Evolutionary conservation across 2,888 invertebrate genomes (phyloP).

Genomic region (Helicoverpa assulta): DNA sequence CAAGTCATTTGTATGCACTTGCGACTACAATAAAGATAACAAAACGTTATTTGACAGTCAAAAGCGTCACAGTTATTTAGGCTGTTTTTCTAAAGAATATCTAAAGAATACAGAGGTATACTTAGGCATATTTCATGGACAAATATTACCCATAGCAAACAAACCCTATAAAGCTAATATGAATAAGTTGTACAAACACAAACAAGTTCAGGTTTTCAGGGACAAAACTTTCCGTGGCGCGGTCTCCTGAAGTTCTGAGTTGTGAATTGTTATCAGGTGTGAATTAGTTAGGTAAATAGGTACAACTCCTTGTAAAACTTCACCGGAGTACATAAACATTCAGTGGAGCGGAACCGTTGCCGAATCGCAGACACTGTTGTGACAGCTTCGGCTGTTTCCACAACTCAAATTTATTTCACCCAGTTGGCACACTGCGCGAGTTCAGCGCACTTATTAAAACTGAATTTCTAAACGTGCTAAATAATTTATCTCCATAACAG

Average conservation of each 20-base stretch:
- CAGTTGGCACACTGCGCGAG: conserved; percentile 44
- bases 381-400: conserved; percentile 62
- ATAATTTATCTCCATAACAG: conserved; percentile 54
- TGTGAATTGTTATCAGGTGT: conserved; percentile 20
- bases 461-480: conserved; percentile 41
- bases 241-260: not conserved
- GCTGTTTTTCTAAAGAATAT: no score
- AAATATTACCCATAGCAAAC: not conserved
- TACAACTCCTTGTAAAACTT: conserved; percentile 47
- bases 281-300: conserved; percentile 40
- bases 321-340: conserved; percentile 46
- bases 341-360: conserved; percentile 74
- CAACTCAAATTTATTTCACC: conserved; percentile 51
- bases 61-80: no score
- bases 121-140: not conserved
- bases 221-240: not conserved
- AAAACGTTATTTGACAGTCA: no score
- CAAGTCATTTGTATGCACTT: conserved; percentile 14
- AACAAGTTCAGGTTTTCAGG: not conserved
- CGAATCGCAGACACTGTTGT: conserved; percentile 77
- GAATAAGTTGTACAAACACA: not conserved
- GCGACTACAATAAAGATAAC: not conserved
- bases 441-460: conserved; percentile 37
- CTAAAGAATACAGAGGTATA: no score
- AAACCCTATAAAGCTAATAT: not conserved